Percentiles rank a stretch among this genome's conserved stretches.
Conservation (phyloP, 1,140 invertebrate species). For the Lerema accius region DNA sequence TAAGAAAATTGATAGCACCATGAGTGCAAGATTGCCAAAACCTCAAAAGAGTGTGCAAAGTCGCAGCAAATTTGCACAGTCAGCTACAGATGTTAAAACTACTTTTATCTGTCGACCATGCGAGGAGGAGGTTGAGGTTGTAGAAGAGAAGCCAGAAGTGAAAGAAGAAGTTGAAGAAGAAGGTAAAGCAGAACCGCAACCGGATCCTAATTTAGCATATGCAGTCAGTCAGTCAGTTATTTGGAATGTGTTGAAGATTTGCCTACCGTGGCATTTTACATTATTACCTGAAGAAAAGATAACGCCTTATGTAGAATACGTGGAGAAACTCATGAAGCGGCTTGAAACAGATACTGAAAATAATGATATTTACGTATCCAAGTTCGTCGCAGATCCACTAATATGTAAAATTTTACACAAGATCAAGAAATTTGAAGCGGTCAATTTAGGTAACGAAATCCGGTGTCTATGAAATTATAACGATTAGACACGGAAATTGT, state of each 20-base stretch:
- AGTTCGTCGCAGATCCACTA: slow-evolving; percentile 57
- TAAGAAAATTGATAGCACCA: slow-evolving; percentile 51
- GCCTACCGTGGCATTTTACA: slow-evolving; percentile 71
- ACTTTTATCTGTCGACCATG: slow-evolving; percentile 65
- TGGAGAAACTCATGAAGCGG: slow-evolving; percentile 50
- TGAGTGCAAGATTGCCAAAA: slow-evolving; percentile 56
- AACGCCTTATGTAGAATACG: slow-evolving; percentile 51
- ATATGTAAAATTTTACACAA: slow-evolving; percentile 66
- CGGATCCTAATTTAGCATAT: slow-evolving; percentile 60
- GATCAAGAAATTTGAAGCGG: slow-evolving; percentile 63
- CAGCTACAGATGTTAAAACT: slow-evolving; percentile 51
- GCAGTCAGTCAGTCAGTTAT: slow-evolving; percentile 64
- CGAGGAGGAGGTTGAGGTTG: slow-evolving; percentile 47
- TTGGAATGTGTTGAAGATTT: slow-evolving; percentile 69
- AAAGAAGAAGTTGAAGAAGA: slow-evolving; percentile 58
- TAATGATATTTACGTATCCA: slow-evolving; percentile 67
- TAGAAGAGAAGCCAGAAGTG: slow-evolving; percentile 49
- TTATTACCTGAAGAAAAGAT: slow-evolving; percentile 53
- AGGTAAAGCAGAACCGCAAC: slow-evolving; percentile 46
- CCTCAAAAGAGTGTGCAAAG: slow-evolving; percentile 45
- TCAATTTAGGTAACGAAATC: slow-evolving; percentile 58
- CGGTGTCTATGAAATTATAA: neutral
- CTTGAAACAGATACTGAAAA: slow-evolving; percentile 65
- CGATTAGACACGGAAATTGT: too few relatives aligned
- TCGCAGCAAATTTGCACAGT: slow-evolving; percentile 50